Conservation (phyloP, 2,797 vertebrate species). For the Danio albolineatus region DNA sequence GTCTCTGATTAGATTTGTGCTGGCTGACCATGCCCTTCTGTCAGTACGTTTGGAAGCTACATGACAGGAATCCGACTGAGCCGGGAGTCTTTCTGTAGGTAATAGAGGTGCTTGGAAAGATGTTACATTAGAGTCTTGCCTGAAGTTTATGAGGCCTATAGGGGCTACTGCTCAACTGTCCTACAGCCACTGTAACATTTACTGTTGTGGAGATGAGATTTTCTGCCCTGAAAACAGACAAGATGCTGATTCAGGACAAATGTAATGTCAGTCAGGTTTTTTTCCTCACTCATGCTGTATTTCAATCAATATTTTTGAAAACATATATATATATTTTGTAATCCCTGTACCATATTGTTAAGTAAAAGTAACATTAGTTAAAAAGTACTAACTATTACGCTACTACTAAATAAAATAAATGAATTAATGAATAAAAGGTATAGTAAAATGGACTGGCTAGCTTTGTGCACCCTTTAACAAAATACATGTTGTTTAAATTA, state of each 20-base stretch:
- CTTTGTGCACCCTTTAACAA: not conserved
- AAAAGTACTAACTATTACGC: no score
- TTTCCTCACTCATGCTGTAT: not conserved
- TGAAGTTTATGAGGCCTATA: not conserved
- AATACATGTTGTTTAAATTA: not conserved
- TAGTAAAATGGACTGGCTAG: not conserved
- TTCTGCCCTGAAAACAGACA: not conserved
- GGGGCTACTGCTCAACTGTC: not conserved
- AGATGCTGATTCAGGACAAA: not conserved
- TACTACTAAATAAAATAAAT: no score
- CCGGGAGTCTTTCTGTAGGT: not conserved
- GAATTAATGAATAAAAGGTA: no score
- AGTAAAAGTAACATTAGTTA: no score
- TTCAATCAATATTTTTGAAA: not conserved
- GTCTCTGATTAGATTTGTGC: not conserved
- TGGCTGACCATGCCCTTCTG: not conserved
- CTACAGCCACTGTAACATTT: not conserved
- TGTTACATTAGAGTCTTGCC: not conserved
- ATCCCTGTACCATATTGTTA: no score
- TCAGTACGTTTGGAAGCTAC: not conserved
- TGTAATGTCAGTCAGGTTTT: not conserved
- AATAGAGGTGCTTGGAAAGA: not conserved
- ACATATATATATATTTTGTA: no score
- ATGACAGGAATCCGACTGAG: conserved; percentile 2
- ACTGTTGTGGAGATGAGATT: not conserved